Conservation (phyloP, 2,888 invertebrate genomes). For the Poecilobothrus nobilitatus region DNA sequence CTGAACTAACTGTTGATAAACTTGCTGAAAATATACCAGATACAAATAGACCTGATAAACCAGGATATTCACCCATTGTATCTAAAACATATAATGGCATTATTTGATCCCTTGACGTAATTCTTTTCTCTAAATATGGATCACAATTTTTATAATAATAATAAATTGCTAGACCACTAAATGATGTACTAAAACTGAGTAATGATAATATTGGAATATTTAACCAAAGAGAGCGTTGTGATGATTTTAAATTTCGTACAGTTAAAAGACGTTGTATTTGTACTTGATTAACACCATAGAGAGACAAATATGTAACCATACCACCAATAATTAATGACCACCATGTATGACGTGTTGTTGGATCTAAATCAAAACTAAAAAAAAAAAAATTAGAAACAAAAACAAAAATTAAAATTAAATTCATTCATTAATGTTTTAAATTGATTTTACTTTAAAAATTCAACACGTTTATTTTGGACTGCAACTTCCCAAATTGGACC, state of each 20-base stretch:
- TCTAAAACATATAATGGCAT: slow-evolving; percentile 74
- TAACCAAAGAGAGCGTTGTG: slow-evolving; percentile 67
- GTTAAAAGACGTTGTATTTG: slow-evolving; percentile 68
- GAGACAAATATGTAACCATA: slow-evolving; percentile 64
- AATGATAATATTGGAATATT: slow-evolving; percentile 70
- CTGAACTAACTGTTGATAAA: slow-evolving; percentile 83
- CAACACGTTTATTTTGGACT: slow-evolving; percentile 57
- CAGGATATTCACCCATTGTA: slow-evolving; percentile 62
- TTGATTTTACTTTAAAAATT: slow-evolving; percentile 53
- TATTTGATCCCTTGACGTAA: slow-evolving; percentile 62
- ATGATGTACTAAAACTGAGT: slow-evolving; percentile 64
- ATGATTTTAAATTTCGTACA: slow-evolving; percentile 58
- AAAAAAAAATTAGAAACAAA: too few relatives aligned
- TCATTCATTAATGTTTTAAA: background rate
- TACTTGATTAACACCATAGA: slow-evolving; percentile 83
- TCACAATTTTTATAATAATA: slow-evolving; percentile 77
- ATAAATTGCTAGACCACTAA: slow-evolving; percentile 75
- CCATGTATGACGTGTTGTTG: slow-evolving; percentile 74
- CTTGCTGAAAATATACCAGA: slow-evolving; percentile 88
- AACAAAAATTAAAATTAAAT: slow-evolving; percentile 8
- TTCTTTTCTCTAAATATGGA: slow-evolving; percentile 56
- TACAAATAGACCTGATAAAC: slow-evolving; percentile 80
- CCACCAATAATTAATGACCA: slow-evolving; percentile 78
- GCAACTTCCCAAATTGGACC: slow-evolving; percentile 64
- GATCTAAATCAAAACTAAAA: slow-evolving; percentile 64